Evolutionary conservation across 2,888 invertebrate species (phyloP).

Genomic region (Synergus laeviventris): DNA sequence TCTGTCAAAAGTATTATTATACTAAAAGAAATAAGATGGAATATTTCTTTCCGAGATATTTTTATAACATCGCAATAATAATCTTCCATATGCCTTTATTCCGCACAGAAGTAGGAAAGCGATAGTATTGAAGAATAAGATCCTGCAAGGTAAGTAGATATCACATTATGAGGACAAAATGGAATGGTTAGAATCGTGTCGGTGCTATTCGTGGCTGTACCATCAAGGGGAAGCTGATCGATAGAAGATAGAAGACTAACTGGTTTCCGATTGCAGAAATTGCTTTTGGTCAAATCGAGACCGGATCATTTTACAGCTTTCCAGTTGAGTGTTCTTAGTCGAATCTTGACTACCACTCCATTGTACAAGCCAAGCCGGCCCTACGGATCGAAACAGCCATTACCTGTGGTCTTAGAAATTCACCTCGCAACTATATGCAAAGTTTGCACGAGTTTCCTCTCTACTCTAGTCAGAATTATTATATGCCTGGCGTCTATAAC

Average conservation of each 20-base stretch:
- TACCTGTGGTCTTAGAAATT: constrained; percentile 19
- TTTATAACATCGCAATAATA: background rate
- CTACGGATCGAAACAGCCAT: constrained; percentile 7
- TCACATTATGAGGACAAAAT: constrained; percentile 7
- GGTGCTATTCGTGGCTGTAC: constrained; percentile 12
- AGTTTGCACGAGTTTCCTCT: constrained; percentile 38
- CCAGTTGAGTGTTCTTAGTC: constrained; percentile 36
- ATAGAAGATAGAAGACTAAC: constrained; percentile 32
- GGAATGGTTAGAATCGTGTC: constrained; percentile 14
- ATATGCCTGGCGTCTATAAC: constrained; percentile 35
- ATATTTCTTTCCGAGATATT: no score
- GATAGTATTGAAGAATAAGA: constrained; percentile 7
- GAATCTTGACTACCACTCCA: constrained; percentile 27
- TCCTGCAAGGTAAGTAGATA: constrained; percentile 7
- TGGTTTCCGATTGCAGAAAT: constrained; percentile 39
- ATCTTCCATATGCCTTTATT: background rate
- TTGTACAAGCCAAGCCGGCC: background rate
- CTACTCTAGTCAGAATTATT: constrained; percentile 21
- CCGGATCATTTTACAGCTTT: constrained; percentile 30
- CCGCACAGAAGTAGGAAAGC: constrained; percentile 9
- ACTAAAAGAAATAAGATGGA: background rate
- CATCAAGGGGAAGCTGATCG: constrained; percentile 23
- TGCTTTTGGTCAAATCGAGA: constrained; percentile 37
- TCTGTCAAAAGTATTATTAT: background rate
- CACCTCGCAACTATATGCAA: constrained; percentile 38